These are phyloP conservation scores for Zapus hudsonius DNA, from an alignment of 2,113 vertebrate genomes.

Conservation along the genomic window DNA sequence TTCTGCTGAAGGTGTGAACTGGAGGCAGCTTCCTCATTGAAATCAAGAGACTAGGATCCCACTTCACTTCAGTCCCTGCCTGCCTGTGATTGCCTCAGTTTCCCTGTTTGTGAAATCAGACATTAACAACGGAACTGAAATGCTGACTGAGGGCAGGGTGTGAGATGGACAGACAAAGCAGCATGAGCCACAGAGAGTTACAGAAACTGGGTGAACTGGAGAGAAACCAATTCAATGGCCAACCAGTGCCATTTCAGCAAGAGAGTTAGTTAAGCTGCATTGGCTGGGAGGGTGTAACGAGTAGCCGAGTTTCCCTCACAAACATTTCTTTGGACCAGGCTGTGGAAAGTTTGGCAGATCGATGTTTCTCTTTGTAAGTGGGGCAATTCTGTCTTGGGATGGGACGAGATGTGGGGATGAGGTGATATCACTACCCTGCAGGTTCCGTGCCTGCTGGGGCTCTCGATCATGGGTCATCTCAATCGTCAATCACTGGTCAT, in stretches of 20 bases:
- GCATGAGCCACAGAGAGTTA: too few relatives aligned
- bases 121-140: neutral
- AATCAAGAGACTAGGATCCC: neutral
- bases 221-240: neutral
- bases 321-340: too few relatives aligned
- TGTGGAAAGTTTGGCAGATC: too few relatives aligned
- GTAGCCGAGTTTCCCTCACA: neutral
- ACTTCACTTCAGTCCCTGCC: neutral
- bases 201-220: neutral
- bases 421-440: neutral
- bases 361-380: neutral
- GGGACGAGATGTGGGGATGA: neutral
- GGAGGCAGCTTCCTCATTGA: neutral
- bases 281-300: neutral
- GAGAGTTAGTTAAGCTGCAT: too few relatives aligned
- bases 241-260: neutral
- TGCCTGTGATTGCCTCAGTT: neutral
- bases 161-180: neutral
- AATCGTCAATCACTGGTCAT: neutral
- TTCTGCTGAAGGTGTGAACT: neutral
- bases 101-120: neutral
- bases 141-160: neutral
- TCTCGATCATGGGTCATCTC: neutral
- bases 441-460: neutral
- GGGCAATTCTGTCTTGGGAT: neutral